A percentile compares a stretch with the other conserved stretches of the same genome.
phyloP scores from a whole-genome alignment of 2,888 invertebrate species.

The Phoenoteleia sp. region DNA sequence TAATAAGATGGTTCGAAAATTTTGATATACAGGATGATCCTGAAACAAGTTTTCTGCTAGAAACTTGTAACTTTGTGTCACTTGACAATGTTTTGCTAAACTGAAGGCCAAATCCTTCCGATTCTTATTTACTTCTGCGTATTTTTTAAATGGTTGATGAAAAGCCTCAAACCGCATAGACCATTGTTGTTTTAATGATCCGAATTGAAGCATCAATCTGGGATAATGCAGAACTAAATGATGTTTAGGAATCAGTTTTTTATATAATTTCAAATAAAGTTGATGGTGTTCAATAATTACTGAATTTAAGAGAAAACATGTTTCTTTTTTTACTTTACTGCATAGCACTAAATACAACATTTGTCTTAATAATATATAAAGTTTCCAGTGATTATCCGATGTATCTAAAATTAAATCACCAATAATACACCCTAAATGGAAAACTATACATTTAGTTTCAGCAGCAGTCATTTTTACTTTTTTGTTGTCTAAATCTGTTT shows the following conservation, averaged over 20 bases:
- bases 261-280: constrained; percentile 7
- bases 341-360: constrained; percentile 13
- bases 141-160: constrained; percentile 34
- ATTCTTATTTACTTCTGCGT: constrained; percentile 15
- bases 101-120: constrained; percentile 1
- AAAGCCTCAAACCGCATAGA: constrained; percentile 33
- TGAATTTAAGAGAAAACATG: neutral
- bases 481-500: neutral
- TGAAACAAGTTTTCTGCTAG: no score
- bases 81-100: constrained; percentile 15
- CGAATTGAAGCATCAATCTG: constrained; percentile 31
- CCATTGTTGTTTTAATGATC: constrained; percentile 20
- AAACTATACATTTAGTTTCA: constrained; percentile 10
- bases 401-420: constrained; percentile 1
- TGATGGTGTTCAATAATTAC: constrained; percentile 8
- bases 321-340: neutral
- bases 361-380: constrained; percentile 5
- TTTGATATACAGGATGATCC: no score
- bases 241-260: constrained; percentile 39
- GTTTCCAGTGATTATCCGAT: neutral
- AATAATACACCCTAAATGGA: constrained; percentile 6
- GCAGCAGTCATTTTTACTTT: constrained; percentile 15
- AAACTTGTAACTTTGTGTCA: neutral
- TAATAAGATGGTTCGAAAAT: no score
- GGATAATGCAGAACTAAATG: constrained; percentile 37